phyloP scores from a whole-genome alignment of 2,797 vertebrate species.

The Phaenicophaeus curvirostris region DNA sequence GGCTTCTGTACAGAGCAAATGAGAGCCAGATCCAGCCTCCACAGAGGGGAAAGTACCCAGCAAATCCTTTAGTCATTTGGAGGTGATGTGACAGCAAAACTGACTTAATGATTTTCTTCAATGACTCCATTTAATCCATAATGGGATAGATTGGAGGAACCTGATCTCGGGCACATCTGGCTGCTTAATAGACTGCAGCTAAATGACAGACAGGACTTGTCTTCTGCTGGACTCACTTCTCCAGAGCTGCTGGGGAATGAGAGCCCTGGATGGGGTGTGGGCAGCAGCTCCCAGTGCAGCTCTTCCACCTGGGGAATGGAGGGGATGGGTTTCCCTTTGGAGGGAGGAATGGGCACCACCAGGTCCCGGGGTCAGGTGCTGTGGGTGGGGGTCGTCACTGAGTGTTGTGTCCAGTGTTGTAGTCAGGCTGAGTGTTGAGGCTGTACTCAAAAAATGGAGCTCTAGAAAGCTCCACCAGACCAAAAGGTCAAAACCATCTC shows the following conservation, averaged over 20 bases:
- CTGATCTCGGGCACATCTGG: not conserved
- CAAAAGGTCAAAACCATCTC: too few species aligned
- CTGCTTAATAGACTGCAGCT: not conserved
- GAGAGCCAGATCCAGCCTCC: not conserved
- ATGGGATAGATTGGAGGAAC: not conserved
- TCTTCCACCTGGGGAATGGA: not conserved
- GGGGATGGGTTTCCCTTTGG: too few species aligned
- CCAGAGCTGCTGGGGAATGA: accelerated
- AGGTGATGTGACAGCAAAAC: not conserved
- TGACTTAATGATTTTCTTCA: not conserved
- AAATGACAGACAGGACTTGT: not conserved
- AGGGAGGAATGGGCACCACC: not conserved
- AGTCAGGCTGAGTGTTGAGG: not conserved
- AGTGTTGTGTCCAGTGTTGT: not conserved
- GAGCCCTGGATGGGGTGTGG: accelerated
- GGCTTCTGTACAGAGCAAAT: not conserved
- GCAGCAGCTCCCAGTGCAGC: accelerated
- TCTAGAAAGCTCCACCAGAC: not conserved
- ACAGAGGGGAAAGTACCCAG: not conserved
- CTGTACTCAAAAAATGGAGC: not conserved
- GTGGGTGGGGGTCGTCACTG: not conserved
- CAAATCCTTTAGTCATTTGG: not conserved
- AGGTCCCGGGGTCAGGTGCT: too few species aligned
- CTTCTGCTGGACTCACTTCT: not conserved
- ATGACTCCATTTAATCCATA: not conserved